Conservation (phyloP, 2,888 invertebrate genomes). For the Agrochola circellaris region DNA sequence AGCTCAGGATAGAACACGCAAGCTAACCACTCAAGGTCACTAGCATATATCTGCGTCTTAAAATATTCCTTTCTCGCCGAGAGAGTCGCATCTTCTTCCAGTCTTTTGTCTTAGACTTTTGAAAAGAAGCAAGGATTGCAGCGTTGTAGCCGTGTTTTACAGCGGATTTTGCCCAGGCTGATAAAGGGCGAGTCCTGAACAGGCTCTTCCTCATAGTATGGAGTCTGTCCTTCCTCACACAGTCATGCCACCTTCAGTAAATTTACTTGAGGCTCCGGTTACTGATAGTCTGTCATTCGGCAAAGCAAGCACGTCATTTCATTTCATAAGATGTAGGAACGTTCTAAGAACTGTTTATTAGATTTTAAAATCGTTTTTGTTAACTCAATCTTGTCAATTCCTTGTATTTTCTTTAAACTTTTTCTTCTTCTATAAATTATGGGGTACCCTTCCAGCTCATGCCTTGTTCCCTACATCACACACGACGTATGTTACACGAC, state of each 20-base stretch:
- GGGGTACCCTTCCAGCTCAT: not conserved
- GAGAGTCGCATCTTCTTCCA: not conserved
- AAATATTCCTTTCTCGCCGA: not conserved
- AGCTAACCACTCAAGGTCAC: no score
- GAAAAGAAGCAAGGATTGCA: not conserved
- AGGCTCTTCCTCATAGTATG: no score
- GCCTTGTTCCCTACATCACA: constrained; percentile 26
- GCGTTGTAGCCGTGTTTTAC: not conserved
- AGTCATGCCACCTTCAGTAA: not conserved
- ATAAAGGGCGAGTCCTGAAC: not conserved
- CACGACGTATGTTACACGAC: constrained; percentile 56
- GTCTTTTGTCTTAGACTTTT: not conserved
- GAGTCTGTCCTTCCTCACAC: not conserved
- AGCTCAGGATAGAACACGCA: no score
- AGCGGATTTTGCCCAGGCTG: not conserved
- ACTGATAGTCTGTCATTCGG: not conserved
- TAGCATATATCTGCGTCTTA: not conserved
- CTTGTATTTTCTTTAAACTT: not conserved
- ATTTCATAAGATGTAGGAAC: not conserved
- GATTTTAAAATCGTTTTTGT: not conserved
- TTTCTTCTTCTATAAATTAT: not conserved
- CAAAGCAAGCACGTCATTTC: not conserved
- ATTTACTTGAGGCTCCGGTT: not conserved
- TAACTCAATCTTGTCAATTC: not conserved
- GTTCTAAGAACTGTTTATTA: not conserved